A percentile compares a stretch with the other conserved stretches of the same genome.
phyloP scores from a whole-genome alignment of 2,797 vertebrate genomes.

The Neosilurus hyrtlii region DNA sequence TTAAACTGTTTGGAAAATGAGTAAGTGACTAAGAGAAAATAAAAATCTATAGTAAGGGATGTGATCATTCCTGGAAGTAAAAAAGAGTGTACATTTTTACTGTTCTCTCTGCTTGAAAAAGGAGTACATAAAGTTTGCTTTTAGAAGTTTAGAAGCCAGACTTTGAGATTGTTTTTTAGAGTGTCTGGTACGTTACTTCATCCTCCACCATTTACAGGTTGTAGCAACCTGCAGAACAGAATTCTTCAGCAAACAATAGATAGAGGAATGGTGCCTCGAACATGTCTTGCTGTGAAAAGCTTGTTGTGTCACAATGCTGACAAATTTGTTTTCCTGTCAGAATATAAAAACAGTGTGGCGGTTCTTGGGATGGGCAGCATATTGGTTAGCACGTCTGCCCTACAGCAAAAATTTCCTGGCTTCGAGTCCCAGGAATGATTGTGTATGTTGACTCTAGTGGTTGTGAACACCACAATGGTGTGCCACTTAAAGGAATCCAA shows the following conservation, averaged over 20 bases:
- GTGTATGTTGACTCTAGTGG: too few relatives aligned
- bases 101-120: background rate
- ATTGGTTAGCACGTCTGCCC: too few relatives aligned
- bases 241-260: background rate
- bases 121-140: background rate
- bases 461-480: too few relatives aligned
- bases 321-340: background rate
- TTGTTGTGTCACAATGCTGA: background rate
- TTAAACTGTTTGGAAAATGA: too few relatives aligned
- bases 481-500: background rate
- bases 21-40: too few relatives aligned
- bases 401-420: too few relatives aligned
- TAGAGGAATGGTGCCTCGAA: background rate
- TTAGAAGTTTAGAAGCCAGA: background rate
- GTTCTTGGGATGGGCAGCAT: too few relatives aligned
- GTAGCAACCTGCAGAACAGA: background rate
- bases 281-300: background rate
- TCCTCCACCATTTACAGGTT: background rate
- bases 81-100: background rate
- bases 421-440: too few relatives aligned
- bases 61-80: background rate
- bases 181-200: background rate
- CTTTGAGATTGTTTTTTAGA: background rate
- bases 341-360: too few relatives aligned
- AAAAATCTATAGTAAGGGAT: background rate